Evolutionary conservation across 2,797 vertebrate species (phyloP).

Genomic region (Sphenodon punctatus): DNA sequence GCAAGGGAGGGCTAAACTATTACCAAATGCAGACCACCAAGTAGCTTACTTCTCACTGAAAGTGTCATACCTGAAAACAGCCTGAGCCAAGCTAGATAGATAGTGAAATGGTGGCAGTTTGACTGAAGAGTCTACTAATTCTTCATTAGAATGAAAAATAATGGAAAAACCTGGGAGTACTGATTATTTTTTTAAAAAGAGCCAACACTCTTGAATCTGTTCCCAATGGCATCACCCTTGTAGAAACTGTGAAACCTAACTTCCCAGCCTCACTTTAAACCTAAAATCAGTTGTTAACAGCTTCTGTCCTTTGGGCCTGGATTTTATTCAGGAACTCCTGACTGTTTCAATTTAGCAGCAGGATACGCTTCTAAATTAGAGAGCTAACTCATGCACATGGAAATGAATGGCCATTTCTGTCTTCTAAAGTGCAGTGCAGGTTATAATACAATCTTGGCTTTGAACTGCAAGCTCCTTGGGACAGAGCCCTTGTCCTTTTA

Average conservation of each 20-base stretch:
- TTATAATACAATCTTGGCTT: conserved; percentile 50
- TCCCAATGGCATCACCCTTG: background rate
- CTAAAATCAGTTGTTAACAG: background rate
- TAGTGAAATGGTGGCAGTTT: too few relatives aligned
- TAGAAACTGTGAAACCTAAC: background rate
- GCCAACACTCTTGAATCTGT: background rate
- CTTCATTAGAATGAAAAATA: too few relatives aligned
- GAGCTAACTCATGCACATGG: background rate
- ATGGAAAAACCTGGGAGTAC: background rate
- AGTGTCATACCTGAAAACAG: too few relatives aligned
- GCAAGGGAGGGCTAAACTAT: too few relatives aligned
- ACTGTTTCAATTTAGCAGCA: background rate
- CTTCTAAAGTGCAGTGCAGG: conserved; percentile 72
- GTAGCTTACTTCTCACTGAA: too few relatives aligned
- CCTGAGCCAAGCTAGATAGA: too few relatives aligned
- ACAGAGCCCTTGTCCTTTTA: background rate
- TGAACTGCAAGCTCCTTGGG: conserved; percentile 52
- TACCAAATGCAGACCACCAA: too few relatives aligned
- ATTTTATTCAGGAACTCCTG: conserved; percentile 45
- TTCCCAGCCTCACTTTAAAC: too few relatives aligned
- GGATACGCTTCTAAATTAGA: background rate
- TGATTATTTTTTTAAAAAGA: background rate
- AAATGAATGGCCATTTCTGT: conserved; percentile 21
- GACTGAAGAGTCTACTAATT: too few relatives aligned
- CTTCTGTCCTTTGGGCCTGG: background rate